phyloP scores from a whole-genome alignment of 2,888 invertebrate genomes.

The Ptilodon capucinus region DNA sequence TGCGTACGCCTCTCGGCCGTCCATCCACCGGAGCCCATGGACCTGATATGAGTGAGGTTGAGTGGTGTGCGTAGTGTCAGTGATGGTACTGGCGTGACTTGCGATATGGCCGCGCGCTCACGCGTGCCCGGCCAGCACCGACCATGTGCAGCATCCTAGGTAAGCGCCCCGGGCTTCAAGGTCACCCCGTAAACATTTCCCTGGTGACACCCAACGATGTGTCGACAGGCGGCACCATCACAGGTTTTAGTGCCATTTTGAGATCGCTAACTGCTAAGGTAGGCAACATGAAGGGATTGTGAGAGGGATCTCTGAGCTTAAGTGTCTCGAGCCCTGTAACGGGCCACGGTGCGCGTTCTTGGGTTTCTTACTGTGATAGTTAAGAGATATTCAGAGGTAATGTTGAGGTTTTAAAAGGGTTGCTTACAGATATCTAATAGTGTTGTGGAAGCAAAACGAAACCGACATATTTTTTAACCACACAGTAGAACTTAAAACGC shows the following conservation, averaged over 20 bases:
- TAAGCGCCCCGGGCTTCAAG: constrained; percentile 59
- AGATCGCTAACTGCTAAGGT: constrained; percentile 5
- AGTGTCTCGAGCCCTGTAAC: neutral
- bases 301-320: neutral
- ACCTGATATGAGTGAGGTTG: constrained; percentile 61
- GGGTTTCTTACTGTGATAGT: neutral
- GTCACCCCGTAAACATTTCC: constrained; percentile 64
- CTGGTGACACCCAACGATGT: constrained; percentile 37
- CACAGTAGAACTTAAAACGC: no score
- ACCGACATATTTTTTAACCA: no score
- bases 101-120: constrained; percentile 72
- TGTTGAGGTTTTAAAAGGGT: neutral
- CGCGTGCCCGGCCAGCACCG: constrained; percentile 65
- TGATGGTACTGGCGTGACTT: constrained; percentile 62
- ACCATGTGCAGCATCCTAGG: constrained; percentile 74
- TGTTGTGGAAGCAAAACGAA: no score
- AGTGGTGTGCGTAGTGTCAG: constrained; percentile 49
- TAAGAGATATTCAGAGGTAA: neutral
- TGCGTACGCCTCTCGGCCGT: constrained; percentile 47
- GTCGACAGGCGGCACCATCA: constrained; percentile 26
- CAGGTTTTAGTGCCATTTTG: constrained; percentile 24
- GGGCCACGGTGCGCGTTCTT: neutral
- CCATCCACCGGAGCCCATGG: constrained; percentile 29
- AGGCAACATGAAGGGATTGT: neutral
- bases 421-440: no score